Evolutionary conservation across 2,888 invertebrate genomes (phyloP).

Genomic region (Erpobdella octoculata): DNA sequence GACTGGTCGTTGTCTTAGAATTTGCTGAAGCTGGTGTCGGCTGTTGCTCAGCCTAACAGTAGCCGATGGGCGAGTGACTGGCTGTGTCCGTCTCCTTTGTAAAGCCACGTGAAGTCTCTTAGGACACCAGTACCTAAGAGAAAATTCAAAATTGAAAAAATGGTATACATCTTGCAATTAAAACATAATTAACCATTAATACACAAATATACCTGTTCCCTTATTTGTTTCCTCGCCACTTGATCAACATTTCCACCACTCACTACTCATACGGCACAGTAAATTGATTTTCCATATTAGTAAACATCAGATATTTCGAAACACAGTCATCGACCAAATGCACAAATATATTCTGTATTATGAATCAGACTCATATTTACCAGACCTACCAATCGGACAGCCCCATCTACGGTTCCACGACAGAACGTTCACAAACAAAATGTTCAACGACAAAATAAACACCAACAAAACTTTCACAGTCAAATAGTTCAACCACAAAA

Average conservation of each 20-base stretch:
- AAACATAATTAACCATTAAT: not conserved
- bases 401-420: too few species aligned
- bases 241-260: not conserved
- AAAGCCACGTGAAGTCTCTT: constrained; percentile 2
- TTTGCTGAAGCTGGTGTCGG: not conserved
- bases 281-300: not conserved
- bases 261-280: not conserved
- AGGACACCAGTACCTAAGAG: constrained; percentile 13
- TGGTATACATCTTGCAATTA: too few species aligned
- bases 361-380: too few species aligned
- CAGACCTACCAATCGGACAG: too few species aligned
- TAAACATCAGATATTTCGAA: too few species aligned
- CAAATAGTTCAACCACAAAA: too few species aligned
- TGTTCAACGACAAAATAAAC: too few species aligned
- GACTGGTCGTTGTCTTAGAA: not conserved
- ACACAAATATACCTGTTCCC: not conserved
- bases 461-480: too few species aligned
- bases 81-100: not conserved
- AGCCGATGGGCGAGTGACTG: not conserved
- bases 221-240: not conserved
- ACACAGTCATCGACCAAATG: too few species aligned
- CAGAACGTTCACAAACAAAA: too few species aligned
- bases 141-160: not conserved
- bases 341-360: too few species aligned
- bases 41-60: not conserved